Percentiles rank a stretch among this genome's conserved stretches.
phyloP scores from a whole-genome alignment of 2,888 invertebrate genomes.

The Tubiluchus corallicola region DNA sequence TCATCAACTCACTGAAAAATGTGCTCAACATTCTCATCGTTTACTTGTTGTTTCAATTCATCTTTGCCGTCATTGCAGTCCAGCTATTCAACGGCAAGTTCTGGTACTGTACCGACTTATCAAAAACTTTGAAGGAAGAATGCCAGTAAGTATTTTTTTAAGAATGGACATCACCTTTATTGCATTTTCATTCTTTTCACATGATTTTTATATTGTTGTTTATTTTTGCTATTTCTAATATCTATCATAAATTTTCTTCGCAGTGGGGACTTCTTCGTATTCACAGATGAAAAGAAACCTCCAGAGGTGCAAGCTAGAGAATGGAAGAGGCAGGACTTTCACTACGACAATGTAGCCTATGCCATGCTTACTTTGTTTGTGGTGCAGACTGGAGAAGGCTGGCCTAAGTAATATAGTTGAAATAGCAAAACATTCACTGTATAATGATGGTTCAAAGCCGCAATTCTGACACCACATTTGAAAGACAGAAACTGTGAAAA shows the following conservation, averaged over 20 bases:
- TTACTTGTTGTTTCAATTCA: slow-evolving; percentile 99
- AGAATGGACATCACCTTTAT: too few relatives aligned
- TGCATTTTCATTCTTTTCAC: too few relatives aligned
- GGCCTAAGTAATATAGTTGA: too few relatives aligned
- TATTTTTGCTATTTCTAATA: too few relatives aligned
- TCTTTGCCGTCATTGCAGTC: slow-evolving; percentile 99
- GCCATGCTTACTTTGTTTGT: slow-evolving; percentile 98
- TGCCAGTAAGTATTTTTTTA: slow-evolving; percentile 99
- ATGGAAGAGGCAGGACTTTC: slow-evolving; percentile 85
- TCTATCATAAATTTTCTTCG: too few relatives aligned
- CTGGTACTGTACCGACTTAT: slow-evolving; percentile 94
- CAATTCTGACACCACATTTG: too few relatives aligned
- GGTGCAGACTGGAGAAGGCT: slow-evolving; percentile 97
- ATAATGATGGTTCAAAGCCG: too few relatives aligned
- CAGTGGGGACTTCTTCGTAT: slow-evolving; percentile 91
- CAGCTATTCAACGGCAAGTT: slow-evolving; percentile 99
- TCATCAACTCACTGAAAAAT: slow-evolving; percentile 99
- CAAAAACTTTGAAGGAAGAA: slow-evolving; percentile 78
- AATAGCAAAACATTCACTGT: too few relatives aligned
- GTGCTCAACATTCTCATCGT: slow-evolving; percentile 99
- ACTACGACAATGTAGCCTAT: slow-evolving; percentile 93
- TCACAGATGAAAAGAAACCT: slow-evolving; percentile 45
- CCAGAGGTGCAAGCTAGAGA: slow-evolving; percentile 60
- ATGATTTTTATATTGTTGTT: too few relatives aligned
- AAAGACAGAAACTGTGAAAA: too few relatives aligned